Evolutionary conservation across 2,888 invertebrate species (phyloP).

Genomic region (Empis stercorea): DNA sequence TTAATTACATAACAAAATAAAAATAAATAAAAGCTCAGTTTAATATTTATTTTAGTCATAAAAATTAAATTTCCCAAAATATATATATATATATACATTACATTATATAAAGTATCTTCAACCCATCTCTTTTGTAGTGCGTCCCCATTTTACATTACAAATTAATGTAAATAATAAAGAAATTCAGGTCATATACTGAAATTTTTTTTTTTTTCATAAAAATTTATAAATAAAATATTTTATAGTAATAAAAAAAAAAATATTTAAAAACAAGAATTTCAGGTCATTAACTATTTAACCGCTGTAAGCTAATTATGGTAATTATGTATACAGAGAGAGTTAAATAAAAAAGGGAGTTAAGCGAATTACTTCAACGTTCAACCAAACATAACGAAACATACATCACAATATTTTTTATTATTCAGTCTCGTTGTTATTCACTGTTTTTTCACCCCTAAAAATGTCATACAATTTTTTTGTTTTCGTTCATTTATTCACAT

Average conservation of each 20-base stretch:
- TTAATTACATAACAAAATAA: not conserved
- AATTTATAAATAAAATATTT: not conserved
- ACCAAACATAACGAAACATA: too few relatives aligned
- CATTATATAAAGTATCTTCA: too few relatives aligned
- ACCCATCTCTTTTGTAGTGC: too few relatives aligned
- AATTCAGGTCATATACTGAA: not conserved
- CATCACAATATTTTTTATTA: too few relatives aligned
- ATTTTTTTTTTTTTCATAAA: not conserved
- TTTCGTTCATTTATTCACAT: too few relatives aligned
- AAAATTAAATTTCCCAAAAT: not conserved
- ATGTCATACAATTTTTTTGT: too few relatives aligned
- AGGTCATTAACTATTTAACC: constrained; percentile 13
- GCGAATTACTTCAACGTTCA: too few relatives aligned
- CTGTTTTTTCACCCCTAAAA: too few relatives aligned
- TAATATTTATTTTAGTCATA: not conserved
- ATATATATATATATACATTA: not conserved
- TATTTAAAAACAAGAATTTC: constrained; percentile 4
- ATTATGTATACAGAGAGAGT: constrained; percentile 5
- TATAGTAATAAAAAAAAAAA: not conserved
- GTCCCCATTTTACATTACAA: not conserved
- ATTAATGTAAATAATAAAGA: not conserved
- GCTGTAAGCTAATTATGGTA: constrained; percentile 14
- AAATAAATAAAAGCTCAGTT: not conserved
- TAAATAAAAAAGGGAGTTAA: too few relatives aligned
- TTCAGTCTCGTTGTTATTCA: too few relatives aligned